Conservation (phyloP, 2,797 vertebrate species). For the Enteromius argenteus region DNA sequence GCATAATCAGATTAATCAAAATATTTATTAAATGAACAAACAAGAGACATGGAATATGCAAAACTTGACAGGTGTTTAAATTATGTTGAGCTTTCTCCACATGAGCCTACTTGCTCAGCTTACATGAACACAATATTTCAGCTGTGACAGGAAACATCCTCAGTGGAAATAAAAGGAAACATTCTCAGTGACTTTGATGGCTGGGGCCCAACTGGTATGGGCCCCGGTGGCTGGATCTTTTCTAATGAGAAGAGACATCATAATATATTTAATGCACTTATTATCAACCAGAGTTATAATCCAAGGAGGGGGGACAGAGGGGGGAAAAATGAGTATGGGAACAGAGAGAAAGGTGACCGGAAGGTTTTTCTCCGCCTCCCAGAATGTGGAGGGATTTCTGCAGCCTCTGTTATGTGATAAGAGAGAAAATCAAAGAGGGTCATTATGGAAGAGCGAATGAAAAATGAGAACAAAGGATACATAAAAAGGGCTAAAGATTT, state of each 20-base stretch:
- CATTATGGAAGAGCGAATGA: slow-evolving; percentile 26
- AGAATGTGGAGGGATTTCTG: slow-evolving; percentile 31
- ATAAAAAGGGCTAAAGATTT: slow-evolving; percentile 9
- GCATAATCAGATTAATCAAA: neutral
- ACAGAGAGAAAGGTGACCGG: slow-evolving; percentile 13
- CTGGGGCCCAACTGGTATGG: neutral
- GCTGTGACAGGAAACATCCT: neutral
- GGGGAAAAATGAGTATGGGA: neutral
- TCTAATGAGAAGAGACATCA: slow-evolving; percentile 38
- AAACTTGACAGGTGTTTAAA: neutral
- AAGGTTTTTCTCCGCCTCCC: slow-evolving; percentile 27
- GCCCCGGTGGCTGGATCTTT: neutral
- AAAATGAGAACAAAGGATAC: slow-evolving; percentile 32
- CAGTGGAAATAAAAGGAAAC: slow-evolving; percentile 25
- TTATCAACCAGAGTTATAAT: slow-evolving; percentile 26
- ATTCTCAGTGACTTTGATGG: slow-evolving; percentile 18
- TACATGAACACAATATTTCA: neutral
- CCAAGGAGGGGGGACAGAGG: neutral
- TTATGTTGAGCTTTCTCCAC: neutral
- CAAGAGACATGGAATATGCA: neutral
- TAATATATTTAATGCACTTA: slow-evolving; percentile 43
- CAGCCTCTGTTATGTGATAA: slow-evolving; percentile 30
- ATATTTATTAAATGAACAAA: neutral
- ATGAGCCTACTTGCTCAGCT: slow-evolving; percentile 2
- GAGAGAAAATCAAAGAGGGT: slow-evolving; percentile 37